Conservation (phyloP, 37 sponge, comb jelly and placozoan genomes). For the Chondrilla cf. caribensis region DNA sequence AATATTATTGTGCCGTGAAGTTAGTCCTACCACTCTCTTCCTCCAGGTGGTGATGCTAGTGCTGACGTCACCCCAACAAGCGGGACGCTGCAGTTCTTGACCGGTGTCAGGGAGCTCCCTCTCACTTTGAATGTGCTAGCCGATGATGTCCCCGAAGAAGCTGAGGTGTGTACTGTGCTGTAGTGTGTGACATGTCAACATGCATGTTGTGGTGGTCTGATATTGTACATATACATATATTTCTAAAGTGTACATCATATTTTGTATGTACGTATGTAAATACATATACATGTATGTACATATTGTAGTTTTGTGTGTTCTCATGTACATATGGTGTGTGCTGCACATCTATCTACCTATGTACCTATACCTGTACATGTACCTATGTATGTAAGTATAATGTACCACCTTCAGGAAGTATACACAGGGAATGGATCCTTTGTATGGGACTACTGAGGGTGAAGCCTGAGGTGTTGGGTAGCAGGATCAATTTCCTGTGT, state of each 20-base stretch:
- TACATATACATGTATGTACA: neutral
- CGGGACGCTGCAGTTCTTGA: conserved; percentile 62
- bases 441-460: too few relatives aligned
- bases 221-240: neutral
- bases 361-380: neutral
- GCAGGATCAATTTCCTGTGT: too few relatives aligned
- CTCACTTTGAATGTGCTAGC: conserved; percentile 57
- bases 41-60: conserved; percentile 20
- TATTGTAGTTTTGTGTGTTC: neutral
- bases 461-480: too few relatives aligned
- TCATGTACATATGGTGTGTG: neutral
- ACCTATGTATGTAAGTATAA: too few relatives aligned
- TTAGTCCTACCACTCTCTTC: neutral
- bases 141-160: conserved; percentile 63
- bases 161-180: conserved; percentile 51
- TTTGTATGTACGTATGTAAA: too few relatives aligned
- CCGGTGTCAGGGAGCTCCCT: conserved; percentile 25
- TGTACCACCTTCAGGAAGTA: too few relatives aligned
- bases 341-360: neutral
- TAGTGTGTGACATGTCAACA: neutral
- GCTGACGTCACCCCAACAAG: conserved; percentile 45
- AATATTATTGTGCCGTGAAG: too few relatives aligned
- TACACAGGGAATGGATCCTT: too few relatives aligned
- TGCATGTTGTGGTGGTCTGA: neutral
- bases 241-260: neutral